Evolutionary conservation across 2,888 invertebrate genomes (phyloP).

Genomic region (Neoascia interrupta): DNA sequence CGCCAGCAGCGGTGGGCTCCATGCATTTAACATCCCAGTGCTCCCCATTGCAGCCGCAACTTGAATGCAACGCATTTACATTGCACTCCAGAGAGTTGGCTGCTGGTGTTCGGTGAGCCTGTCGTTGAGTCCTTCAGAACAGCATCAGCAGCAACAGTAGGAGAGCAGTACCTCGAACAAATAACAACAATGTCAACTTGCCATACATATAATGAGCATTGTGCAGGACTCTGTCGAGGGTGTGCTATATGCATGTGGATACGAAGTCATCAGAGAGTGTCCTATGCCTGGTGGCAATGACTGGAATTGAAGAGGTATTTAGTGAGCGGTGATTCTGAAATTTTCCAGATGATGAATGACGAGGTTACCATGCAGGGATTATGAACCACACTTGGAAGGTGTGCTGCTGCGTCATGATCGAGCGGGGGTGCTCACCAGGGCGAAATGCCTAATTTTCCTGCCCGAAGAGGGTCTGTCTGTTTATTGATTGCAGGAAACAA

Average conservation of each 20-base stretch:
- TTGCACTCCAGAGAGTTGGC: conserved; percentile 63
- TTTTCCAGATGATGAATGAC: conserved; percentile 46
- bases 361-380: conserved; percentile 39
- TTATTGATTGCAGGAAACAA: conserved; percentile 23
- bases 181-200: conserved; percentile 60
- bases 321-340: conserved; percentile 57
- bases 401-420: conserved; percentile 1
- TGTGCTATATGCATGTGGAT: conserved; percentile 12
- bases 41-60: conserved; percentile 43
- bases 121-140: conserved; percentile 53
- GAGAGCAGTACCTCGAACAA: conserved; percentile 7
- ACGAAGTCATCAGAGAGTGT: too few species aligned
- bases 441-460: conserved; percentile 15
- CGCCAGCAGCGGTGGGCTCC: conserved; percentile 7
- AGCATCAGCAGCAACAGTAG: conserved; percentile 8
- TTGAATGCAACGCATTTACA: conserved; percentile 65
- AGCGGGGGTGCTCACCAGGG: too few species aligned
- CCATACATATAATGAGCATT: conserved; percentile 52
- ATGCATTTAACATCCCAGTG: conserved; percentile 38
- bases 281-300: conserved; percentile 7
- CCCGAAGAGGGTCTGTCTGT: neutral
- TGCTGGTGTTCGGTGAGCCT: conserved; percentile 15
- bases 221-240: conserved; percentile 33
- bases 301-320: conserved; percentile 59
- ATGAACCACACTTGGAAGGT: conserved; percentile 33